phyloP scores from a whole-genome alignment of 1,140 invertebrate genomes.

The Onthophagus taurus region DNA sequence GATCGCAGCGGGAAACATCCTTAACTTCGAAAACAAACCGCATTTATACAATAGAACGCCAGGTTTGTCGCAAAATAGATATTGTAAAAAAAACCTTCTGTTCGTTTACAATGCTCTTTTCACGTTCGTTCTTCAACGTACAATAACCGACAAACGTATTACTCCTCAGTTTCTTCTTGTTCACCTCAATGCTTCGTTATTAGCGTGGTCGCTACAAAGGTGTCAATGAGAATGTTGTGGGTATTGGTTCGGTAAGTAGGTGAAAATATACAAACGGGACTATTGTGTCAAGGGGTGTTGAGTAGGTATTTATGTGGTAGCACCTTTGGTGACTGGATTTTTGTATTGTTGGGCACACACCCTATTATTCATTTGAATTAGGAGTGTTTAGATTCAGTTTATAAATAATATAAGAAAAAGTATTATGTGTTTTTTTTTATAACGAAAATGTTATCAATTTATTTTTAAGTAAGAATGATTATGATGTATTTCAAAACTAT shows the following conservation, averaged over 20 bases:
- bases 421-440: too few relatives aligned
- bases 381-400: not conserved
- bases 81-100: conserved; percentile 12
- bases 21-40: conserved; percentile 14
- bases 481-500: too few relatives aligned
- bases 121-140: not conserved
- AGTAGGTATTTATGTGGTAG: too few relatives aligned
- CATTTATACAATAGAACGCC: not conserved
- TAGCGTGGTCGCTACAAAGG: not conserved
- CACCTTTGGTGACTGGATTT: too few relatives aligned
- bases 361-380: not conserved
- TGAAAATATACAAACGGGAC: not conserved
- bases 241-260: conserved; percentile 8
- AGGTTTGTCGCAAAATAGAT: conserved; percentile 12
- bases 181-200: conserved; percentile 16
- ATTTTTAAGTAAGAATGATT: too few relatives aligned
- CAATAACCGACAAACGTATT: conserved; percentile 10
- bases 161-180: conserved; percentile 8
- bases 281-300: conserved; percentile 1
- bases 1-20: conserved; percentile 12
- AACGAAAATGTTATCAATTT: too few relatives aligned
- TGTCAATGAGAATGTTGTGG: conserved; percentile 12
- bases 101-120: conserved; percentile 15
- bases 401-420: too few relatives aligned
- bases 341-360: not conserved